These are phyloP conservation scores for Aulostomus chinensis DNA, from an alignment of 2,797 vertebrate genomes.

Conservation along the genomic window DNA sequence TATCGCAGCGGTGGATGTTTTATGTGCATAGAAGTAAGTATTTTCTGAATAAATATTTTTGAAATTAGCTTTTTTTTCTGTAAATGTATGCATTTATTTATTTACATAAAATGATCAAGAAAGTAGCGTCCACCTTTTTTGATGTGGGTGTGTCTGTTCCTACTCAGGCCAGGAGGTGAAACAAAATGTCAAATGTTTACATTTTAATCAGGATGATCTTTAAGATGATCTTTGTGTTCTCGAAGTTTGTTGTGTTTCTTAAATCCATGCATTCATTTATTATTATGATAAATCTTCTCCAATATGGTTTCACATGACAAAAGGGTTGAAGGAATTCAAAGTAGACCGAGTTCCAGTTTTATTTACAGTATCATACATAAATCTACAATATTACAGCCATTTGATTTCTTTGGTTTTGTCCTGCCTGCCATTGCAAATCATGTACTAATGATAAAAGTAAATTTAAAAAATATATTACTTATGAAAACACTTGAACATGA, in stretches of 20 bases:
- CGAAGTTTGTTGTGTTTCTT: no score
- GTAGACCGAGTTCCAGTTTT: conserved; percentile 21
- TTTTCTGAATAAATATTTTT: conserved; percentile 21
- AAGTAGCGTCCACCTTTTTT: no score
- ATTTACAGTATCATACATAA: conserved; percentile 46
- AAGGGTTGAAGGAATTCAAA: conserved; percentile 10
- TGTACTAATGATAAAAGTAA: conserved; percentile 1
- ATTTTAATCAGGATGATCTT: no score
- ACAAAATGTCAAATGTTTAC: no score
- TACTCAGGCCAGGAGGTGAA: no score
- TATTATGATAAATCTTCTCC: no score
- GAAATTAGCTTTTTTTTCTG: conserved; percentile 28
- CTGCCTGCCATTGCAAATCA: conserved; percentile 20
- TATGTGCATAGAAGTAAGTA: conserved; percentile 26
- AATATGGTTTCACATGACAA: no score
- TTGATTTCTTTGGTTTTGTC: conserved; percentile 33
- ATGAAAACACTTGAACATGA: background rate
- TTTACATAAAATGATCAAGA: no score
- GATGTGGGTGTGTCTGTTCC: no score
- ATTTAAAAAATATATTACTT: conserved; percentile 38
- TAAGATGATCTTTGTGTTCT: no score
- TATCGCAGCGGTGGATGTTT: conserved; percentile 10
- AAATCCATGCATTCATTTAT: no score
- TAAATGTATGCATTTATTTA: conserved; percentile 44
- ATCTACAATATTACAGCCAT: conserved; percentile 26